Base-by-base conservation (phyloP, 2,113 vertebrate species). In the Forbesichthys papilliferus region DNA sequence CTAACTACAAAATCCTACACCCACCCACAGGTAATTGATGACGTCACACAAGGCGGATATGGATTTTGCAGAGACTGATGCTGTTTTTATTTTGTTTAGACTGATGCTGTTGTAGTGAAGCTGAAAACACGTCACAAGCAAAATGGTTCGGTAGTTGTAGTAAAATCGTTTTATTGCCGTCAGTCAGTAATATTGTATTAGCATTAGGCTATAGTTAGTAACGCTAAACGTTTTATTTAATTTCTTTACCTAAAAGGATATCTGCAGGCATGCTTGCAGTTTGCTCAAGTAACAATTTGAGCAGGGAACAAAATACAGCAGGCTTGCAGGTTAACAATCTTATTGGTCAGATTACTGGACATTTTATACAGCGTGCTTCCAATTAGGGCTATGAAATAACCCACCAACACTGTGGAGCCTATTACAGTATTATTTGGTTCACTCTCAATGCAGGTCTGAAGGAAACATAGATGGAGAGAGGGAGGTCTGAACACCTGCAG, bases 1-100 rank as follows among this genome's bases (percentile, higher is more conserved):
- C 91, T 91, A 88, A 89, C 79, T 67, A 80, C 77, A 59, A 68
- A 71, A 49, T 5, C 65, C 64, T 27, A 49, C 85, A 76, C 85
- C 89, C 87, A 87, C 90, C 85, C 86, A 87, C 88, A 92, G 89
- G 89, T 88, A 77, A 86, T 71, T 3, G 0, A 47, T 90, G 90
- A 91, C 89, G 90, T 92, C 91, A 93, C 69, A 0, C 2, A 36
- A 80, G 73, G 81, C 83, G 83, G 74, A 75, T 67, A 54, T 75
- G 61, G 55, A 53, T 27, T 52, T 13, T 20, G 9, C 64, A 46
- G 70, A 13, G 10, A 11, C 14, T 20, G 16, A 33, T 9, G 18
- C 9, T 20, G n/a, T 14, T n/a, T 13, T 54, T 7, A n/a, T 14
- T 27, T 27, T 27, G 2, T 27, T 27, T 27, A 27, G 27, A 27